Evolutionary conservation across 2,888 invertebrate species (phyloP), one percentile per base, ranked within the genome.

Genomic region (Chloromyia formosa): DNA sequence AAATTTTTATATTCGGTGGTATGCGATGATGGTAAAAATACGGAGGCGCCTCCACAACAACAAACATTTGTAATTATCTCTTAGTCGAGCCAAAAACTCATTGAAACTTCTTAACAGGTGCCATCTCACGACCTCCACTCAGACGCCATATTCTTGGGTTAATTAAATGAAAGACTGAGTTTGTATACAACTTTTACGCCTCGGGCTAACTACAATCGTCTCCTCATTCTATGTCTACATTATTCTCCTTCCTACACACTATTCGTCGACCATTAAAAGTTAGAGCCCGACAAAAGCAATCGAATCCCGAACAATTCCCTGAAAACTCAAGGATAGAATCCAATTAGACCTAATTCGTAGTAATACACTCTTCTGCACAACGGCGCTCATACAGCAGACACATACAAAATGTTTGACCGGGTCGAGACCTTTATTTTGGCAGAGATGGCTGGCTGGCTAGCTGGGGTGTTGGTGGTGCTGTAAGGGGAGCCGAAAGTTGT

Each of bases 341-440:
- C 76, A 76, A 76, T 76, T 76, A 76, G 62, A 60, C 45, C 76
- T 76, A 76, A 76, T 76, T 76, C 73, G 54, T 40, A 58, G 68
- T 27, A 54, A 53, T 53, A 54, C 49, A 35, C 49, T 49, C 14
- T 7, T 49, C 49, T 12, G 49, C 12, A 49, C 49, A 49, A 49
- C 3, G 49, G 49, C 12, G 16, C 12, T n/a, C 49, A 49, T n/a
- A 49, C 10, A 49, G n/a, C 22, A 35, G 27, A 35, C 27, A 35
- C 27, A 35, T 35, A 35, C 7, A 35, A 35, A 35, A 35, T 35
- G 27, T 7, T 35, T 35, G 27, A 35, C 27, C 27, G 27, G 27
- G 27, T 35, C 27, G 27, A 35, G 27, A 35, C 27, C 27, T 35
- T 35, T 35, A 35, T 35, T 35, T 35, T 35, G 27, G 27, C 27